Evolutionary conservation across 2,888 invertebrate species (phyloP).

Genomic region (Dexiosoma caninum): DNA sequence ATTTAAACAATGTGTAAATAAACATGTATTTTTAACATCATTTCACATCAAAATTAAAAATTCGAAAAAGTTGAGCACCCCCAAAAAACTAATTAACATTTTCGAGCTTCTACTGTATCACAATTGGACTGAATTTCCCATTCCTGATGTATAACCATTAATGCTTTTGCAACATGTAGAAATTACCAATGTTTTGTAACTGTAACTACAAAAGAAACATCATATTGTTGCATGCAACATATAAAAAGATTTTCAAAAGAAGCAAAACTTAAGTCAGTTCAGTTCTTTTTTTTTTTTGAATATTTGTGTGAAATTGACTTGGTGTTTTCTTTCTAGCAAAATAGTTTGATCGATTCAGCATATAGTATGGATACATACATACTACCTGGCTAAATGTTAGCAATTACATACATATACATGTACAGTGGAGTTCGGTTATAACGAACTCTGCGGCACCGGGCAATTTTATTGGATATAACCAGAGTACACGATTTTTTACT

Average conservation of each 20-base stretch:
- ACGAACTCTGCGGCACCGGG: no score
- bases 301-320: not conserved
- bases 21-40: no score
- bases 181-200: not conserved
- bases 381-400: no score
- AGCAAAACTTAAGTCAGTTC: not conserved
- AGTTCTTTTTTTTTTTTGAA: not conserved
- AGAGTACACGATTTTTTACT: no score
- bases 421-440: no score
- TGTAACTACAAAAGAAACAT: not conserved
- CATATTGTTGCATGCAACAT: not conserved
- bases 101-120: no score
- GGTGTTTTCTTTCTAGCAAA: not conserved
- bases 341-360: not conserved
- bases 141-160: not conserved
- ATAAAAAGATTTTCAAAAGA: not conserved
- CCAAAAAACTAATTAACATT: no score
- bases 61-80: no score
- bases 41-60: no score
- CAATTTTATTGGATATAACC: no score
- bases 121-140: not conserved
- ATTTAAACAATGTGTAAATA: no score
- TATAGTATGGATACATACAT: not conserved
- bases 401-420: not conserved
- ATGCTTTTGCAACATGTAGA: not conserved